Evolutionary conservation across 2,888 invertebrate genomes (phyloP).

Genomic region (Phortica magna): DNA sequence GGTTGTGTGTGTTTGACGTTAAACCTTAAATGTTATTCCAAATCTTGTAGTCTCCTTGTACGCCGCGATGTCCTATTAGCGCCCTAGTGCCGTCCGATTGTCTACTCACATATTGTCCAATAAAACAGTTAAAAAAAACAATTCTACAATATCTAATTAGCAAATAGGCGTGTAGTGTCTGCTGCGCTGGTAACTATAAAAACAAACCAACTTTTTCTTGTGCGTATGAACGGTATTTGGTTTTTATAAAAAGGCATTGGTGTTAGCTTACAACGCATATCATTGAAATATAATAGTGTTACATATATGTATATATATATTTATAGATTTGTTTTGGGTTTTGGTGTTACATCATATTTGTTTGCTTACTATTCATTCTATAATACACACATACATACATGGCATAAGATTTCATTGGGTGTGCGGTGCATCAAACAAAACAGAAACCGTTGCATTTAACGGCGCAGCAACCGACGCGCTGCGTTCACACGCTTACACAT

Average conservation of each 20-base stretch:
- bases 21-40: background rate
- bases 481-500: background rate
- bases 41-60: background rate
- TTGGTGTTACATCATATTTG: constrained; percentile 33
- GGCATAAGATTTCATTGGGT: background rate
- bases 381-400: no score
- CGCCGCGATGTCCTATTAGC: background rate
- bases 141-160: constrained; percentile 45
- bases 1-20: background rate
- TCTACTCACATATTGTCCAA: background rate
- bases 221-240: constrained; percentile 39
- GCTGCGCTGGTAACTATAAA: constrained; percentile 68
- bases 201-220: constrained; percentile 40
- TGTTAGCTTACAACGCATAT: background rate
- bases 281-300: background rate
- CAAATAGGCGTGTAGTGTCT: constrained; percentile 39
- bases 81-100: constrained; percentile 23
- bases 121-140: background rate
- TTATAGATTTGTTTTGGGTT: background rate
- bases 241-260: background rate
- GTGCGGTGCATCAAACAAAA: background rate
- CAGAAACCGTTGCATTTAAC: background rate
- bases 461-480: background rate
- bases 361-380: background rate
- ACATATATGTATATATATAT: background rate